Evolutionary conservation across 2,797 vertebrate genomes (phyloP), one percentile per base, ranked within the genome.

Genomic region (Hephaestus fuliginosus): DNA sequence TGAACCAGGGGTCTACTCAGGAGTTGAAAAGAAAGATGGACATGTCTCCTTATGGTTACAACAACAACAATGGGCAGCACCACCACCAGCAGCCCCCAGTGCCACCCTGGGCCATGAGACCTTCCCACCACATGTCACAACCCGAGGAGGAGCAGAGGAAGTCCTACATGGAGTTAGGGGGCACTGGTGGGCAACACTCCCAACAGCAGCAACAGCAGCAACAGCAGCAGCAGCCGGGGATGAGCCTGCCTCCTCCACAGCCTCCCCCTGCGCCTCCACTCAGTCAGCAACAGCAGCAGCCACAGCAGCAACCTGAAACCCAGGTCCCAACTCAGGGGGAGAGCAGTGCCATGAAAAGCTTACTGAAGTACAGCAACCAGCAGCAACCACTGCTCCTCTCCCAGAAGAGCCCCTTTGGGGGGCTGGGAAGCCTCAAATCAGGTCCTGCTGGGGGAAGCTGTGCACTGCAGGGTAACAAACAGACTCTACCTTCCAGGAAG

Each of bases 311-410:
- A 79, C 86, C 93, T 65, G 95, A 95, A 70, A 80, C 92, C 70
- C 90, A 95, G 76, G 91, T 86, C 74, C 86, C 87, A 63, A 88
- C 89, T 74, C 96, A 97, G 0, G 97, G 95, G 0, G 98, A 99
- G 89, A 96, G 95, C 69, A 98, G 96, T 0, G 98, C 98, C 91
- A 98, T 98, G 97, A 98, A 98, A 91, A 97, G 95, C 92, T 94
- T 99, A 81, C 95, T 99, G 5, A 98, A 98, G 81, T 99, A 99
- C 92, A 98, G 98, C 95, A 97, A 95, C 90, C 98, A 98, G 90
- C 95, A 96, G 81, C 95, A 94, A 94, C 97, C 55, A 90, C 97
- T 96, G 93, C 96, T 79, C 82, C 88, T 97, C 36, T 97, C 97
- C 52, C 98, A 98, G 93, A 98, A 97, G 90, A 96, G 95, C 2